phyloP scores from a whole-genome alignment of 2,113 vertebrate genomes.

The Lophotis ruficrista region DNA sequence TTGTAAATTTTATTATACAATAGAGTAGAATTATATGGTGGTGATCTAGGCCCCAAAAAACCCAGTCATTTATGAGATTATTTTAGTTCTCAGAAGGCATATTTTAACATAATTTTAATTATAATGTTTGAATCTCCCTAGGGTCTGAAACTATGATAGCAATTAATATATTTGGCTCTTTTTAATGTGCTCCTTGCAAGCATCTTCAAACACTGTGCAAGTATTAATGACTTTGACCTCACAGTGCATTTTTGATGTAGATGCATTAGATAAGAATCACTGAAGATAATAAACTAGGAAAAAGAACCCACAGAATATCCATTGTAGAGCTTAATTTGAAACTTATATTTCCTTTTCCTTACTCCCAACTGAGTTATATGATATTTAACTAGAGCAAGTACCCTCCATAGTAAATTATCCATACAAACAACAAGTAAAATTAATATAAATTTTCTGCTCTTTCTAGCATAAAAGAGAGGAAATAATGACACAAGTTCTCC shows the following conservation, averaged over 20 bases:
- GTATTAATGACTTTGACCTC: not conserved
- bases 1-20: not conserved
- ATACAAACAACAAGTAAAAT: not conserved
- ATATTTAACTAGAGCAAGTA: not conserved
- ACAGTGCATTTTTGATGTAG: not conserved
- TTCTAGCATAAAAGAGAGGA: not conserved
- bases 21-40: not conserved
- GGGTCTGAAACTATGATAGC: not conserved
- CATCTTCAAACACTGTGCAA: not conserved
- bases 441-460: not conserved
- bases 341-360: not conserved
- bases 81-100: not conserved
- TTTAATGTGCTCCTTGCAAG: not conserved
- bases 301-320: not conserved
- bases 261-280: not conserved
- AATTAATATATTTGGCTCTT: constrained; percentile 15
- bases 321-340: not conserved
- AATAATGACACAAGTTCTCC: not conserved
- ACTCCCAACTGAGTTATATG: not conserved
- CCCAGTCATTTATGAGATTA: not conserved
- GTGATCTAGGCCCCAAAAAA: not conserved
- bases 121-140: not conserved
- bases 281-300: not conserved
- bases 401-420: not conserved
- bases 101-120: constrained; percentile 18